Conservation (phyloP, 2,888 invertebrate species). For the Augochlorella aurata region DNA sequence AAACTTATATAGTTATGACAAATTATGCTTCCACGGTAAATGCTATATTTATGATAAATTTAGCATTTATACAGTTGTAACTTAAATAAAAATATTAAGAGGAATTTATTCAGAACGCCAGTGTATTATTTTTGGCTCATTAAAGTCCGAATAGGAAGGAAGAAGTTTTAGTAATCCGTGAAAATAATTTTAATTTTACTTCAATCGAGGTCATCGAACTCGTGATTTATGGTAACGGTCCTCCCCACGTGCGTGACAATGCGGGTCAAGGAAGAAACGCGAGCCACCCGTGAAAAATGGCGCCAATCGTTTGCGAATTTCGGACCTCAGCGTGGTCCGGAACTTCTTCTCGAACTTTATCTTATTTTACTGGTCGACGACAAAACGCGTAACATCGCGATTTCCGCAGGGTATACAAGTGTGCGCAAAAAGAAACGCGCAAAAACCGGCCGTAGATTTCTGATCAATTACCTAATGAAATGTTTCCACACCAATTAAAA, state of each 20-base stretch:
- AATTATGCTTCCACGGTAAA: too few species aligned
- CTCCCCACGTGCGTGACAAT: conserved; percentile 43
- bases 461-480: neutral
- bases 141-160: too few species aligned
- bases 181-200: too few species aligned
- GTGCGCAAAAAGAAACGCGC: neutral
- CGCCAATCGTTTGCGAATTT: conserved; percentile 41
- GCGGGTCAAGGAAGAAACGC: conserved; percentile 36
- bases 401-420: neutral
- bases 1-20: too few species aligned
- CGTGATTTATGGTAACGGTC: conserved; percentile 6
- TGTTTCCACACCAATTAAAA: neutral
- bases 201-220: conserved; percentile 14
- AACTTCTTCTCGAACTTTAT: conserved; percentile 10
- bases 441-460: neutral
- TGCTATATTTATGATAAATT: too few species aligned
- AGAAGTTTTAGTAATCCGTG: too few species aligned
- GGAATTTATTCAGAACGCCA: too few species aligned
- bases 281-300: conserved; percentile 34
- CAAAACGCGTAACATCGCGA: conserved; percentile 8
- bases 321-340: conserved; percentile 34
- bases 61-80: too few species aligned
- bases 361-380: neutral
- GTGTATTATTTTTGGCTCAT: too few species aligned
- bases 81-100: too few species aligned